phyloP scores from a whole-genome alignment of 1,140 invertebrate species.

The Saccostrea cuccullata region DNA sequence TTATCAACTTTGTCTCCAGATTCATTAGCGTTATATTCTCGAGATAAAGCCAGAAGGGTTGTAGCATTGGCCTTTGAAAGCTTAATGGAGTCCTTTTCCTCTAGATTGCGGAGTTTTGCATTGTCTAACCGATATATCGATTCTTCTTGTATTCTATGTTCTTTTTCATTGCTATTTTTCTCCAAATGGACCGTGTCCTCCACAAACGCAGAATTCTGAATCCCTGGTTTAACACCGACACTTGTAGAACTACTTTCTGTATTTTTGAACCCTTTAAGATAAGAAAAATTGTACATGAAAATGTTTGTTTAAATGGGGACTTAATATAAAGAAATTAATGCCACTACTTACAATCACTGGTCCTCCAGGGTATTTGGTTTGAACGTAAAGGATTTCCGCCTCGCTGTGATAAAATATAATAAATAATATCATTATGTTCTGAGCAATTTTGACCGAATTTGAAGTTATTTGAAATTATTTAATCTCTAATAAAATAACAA shows the following conservation, averaged over 20 bases:
- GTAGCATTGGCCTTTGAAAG: background rate
- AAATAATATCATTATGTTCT: background rate
- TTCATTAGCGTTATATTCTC: background rate
- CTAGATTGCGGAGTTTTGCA: conserved; percentile 15
- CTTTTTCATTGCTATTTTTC: background rate
- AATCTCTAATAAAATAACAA: too few species aligned
- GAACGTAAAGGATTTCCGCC: background rate
- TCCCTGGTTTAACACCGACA: background rate
- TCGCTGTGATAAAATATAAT: background rate
- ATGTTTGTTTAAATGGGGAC: too few species aligned
- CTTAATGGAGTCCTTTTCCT: conserved; percentile 3
- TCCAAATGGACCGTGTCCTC: background rate
- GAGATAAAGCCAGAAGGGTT: conserved; percentile 17
- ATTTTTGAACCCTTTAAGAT: background rate
- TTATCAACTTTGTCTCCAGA: background rate
- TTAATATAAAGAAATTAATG: background rate
- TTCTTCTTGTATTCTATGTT: background rate
- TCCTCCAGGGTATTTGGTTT: conserved; percentile 27
- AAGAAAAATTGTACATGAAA: background rate
- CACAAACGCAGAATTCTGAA: conserved; percentile 3
- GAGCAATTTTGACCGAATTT: too few species aligned
- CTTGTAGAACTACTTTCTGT: background rate
- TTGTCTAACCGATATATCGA: background rate
- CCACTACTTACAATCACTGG: conserved; percentile 16
- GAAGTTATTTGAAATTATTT: too few species aligned